These are phyloP conservation scores for Leucosticte australis DNA, from an alignment of 2,113 vertebrate genomes.

Conservation along the genomic window DNA sequence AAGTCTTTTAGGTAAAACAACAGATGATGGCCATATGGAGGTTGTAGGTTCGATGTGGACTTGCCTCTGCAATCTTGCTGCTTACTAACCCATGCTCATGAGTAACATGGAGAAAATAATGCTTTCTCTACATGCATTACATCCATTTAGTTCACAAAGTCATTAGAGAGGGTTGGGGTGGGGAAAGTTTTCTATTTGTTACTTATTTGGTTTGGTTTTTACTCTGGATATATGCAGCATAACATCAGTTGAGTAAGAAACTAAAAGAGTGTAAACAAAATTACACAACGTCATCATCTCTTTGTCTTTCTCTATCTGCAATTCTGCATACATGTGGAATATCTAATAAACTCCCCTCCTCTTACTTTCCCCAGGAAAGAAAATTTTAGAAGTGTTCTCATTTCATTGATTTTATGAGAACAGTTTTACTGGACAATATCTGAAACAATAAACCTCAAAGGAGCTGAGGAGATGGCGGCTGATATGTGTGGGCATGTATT, in stretches of 20 bases:
- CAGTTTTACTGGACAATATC: neutral
- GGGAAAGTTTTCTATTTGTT: neutral
- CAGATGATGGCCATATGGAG: neutral
- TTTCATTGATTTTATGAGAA: neutral
- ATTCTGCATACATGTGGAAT: neutral
- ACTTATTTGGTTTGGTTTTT: neutral
- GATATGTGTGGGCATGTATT: neutral
- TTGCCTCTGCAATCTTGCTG: neutral
- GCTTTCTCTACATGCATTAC: neutral
- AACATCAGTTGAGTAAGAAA: neutral
- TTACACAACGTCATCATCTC: rapidly evolving
- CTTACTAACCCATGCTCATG: rapidly evolving
- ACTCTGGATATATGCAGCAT: neutral
- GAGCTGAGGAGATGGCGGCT: neutral
- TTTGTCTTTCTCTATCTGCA: neutral
- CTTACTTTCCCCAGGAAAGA: rapidly evolving
- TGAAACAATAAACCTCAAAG: neutral
- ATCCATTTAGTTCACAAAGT: neutral
- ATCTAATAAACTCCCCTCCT: neutral
- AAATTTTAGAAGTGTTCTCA: neutral
- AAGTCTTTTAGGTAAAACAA: neutral
- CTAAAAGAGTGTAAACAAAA: neutral
- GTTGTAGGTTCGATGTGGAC: neutral
- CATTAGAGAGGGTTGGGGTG: neutral
- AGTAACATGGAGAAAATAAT: neutral